Base-by-base conservation (phyloP, 30 jellyfish, hydroid and myxozoan genomes). In the Catostylus mosaicus region DNA sequence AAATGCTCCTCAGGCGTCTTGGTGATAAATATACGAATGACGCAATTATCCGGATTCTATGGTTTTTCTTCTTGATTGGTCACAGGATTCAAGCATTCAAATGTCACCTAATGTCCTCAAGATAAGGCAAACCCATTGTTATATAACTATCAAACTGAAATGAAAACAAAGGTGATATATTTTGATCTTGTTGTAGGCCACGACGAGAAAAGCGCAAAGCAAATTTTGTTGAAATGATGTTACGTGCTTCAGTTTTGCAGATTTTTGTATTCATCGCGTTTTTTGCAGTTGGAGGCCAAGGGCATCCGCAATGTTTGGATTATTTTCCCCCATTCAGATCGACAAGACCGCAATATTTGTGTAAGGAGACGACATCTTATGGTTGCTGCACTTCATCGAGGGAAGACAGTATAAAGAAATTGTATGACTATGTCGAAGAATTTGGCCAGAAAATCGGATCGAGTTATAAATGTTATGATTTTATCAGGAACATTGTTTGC, bases 241-340 rank as follows among this genome's bases (percentile, higher is more conserved):
- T 36, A 37, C 0, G 24, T 27, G 0, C 38, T 12, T 3, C 38
- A 27, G 12, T 37, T 18, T 68, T 35, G 64, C 30, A 24, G 80
- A 14, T 35, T 5, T 36, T 68, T 1, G 18, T 27, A 16, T 62
- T 82, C 1, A 18, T 67, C 43, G 50, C 22, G 60, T 37, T 60
- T 30, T 30, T 26, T 29, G 54, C 75, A 0, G 1, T 31, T 30
- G 51, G 24, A 0, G 59, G 23, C 30, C 7, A 18, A 3, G 86
- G 87, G 30, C 98, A 93, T 83, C 98, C 98, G 27, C 98, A 93
- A 62, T 93, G 98, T 57, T 75, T 93, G 33, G 98, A 93, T 64
- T 93, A 80, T 62, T 73, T 74, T 32, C 95, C 97, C 9, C 98
- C 98, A 82, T 88, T 87, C 72, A 30, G 68, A 37, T 83, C 97